These are phyloP conservation scores for Neotoxoptera formosana DNA, from an alignment of 1,140 invertebrate species.

Conservation along the genomic window DNA sequence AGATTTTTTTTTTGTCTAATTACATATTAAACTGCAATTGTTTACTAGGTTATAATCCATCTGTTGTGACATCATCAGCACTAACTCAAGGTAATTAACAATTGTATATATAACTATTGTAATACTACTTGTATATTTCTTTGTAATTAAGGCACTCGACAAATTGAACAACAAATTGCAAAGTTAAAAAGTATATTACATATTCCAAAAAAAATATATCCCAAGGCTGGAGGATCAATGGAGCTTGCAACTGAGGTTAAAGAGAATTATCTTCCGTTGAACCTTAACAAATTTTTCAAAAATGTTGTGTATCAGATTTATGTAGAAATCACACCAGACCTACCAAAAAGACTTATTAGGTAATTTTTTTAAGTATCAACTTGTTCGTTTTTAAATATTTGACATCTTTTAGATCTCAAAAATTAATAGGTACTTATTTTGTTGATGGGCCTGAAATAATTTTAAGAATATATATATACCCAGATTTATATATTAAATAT, in stretches of 20 bases:
- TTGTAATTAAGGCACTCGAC: neutral
- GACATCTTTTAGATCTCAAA: neutral
- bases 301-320: conserved; percentile 67
- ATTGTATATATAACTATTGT: neutral
- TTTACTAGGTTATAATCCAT: neutral
- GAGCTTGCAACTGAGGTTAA: conserved; percentile 66
- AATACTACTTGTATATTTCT: neutral
- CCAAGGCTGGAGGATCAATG: conserved; percentile 62
- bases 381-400: neutral
- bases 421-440: neutral
- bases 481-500: too few species aligned
- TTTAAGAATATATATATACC: neutral
- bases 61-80: neutral
- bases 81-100: neutral
- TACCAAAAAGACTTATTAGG: conserved; percentile 66
- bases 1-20: too few species aligned
- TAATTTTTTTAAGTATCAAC: conserved; percentile 40
- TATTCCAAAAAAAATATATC: conserved; percentile 27
- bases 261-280: conserved; percentile 69
- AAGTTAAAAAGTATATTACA: neutral
- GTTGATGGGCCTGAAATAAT: neutral
- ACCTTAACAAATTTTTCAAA: conserved; percentile 64
- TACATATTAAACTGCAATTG: too few species aligned
- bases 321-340: conserved; percentile 66
- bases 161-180: neutral